phyloP scores from a whole-genome alignment of 2,797 vertebrate species.

The Jordanella pulchra region DNA sequence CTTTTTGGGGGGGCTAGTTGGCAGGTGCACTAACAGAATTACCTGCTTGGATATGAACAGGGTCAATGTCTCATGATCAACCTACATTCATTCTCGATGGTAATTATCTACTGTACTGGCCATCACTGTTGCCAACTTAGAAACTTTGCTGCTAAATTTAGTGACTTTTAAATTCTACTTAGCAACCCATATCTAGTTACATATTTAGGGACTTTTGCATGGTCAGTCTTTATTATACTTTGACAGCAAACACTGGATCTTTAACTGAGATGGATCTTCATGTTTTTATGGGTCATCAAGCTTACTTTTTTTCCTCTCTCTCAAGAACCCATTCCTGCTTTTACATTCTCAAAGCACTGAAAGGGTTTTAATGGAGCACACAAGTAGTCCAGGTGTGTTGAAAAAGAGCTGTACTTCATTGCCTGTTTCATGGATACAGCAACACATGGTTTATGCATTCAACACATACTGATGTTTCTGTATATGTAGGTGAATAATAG shows the following conservation, averaged over 20 bases:
- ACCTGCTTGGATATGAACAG: too few relatives aligned
- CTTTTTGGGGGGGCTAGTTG: too few relatives aligned
- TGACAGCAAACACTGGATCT: slow-evolving; percentile 24
- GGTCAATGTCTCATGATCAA: too few relatives aligned
- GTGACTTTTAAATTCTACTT: too few relatives aligned
- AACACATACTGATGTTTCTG: not conserved
- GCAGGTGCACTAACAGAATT: too few relatives aligned
- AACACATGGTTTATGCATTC: not conserved
- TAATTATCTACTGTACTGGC: too few relatives aligned
- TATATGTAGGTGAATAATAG: slow-evolving; percentile 28
- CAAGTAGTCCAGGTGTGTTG: slow-evolving; percentile 23
- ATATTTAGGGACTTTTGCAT: not conserved
- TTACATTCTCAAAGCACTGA: slow-evolving; percentile 28
- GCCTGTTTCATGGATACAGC: not conserved
- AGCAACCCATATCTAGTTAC: too few relatives aligned
- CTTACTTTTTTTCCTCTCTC: slow-evolving; percentile 3
- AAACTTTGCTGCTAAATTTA: too few relatives aligned
- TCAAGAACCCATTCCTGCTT: slow-evolving; percentile 48
- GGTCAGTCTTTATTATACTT: not conserved
- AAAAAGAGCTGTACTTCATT: not conserved
- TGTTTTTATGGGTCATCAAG: slow-evolving; percentile 53
- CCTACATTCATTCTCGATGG: too few relatives aligned
- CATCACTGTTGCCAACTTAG: too few relatives aligned
- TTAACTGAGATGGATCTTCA: slow-evolving; percentile 30
- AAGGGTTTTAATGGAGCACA: slow-evolving; percentile 40